Conservation (phyloP, 2,797 vertebrate species). For the Hydrolagus colliei region DNA sequence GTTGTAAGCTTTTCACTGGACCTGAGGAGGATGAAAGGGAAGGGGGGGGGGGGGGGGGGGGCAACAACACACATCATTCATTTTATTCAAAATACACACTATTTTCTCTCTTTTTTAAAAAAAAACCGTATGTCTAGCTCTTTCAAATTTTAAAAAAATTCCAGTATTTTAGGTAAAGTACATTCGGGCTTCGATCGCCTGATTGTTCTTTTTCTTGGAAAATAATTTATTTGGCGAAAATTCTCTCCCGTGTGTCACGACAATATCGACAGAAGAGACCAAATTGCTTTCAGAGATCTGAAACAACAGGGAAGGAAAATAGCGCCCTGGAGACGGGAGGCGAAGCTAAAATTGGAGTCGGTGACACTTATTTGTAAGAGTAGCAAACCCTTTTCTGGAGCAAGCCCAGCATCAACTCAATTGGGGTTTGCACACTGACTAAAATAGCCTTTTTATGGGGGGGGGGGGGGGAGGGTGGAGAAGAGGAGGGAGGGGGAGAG, state of each 20-base stretch:
- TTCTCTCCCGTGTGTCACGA: background rate
- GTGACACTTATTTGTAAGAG: background rate
- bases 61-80: no score
- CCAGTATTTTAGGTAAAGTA: background rate
- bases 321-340: background rate
- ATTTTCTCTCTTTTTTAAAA: no score
- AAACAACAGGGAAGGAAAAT: background rate
- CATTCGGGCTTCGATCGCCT: background rate
- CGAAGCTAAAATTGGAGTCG: background rate
- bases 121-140: no score
- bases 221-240: background rate
- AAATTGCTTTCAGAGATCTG: background rate
- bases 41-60: no score
- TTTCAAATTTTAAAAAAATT: background rate
- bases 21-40: no score
- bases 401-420: background rate
- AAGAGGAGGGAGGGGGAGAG: no score
- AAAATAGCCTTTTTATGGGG: background rate
- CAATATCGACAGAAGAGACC: background rate
- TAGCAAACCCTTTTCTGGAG: background rate
- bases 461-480: no score
- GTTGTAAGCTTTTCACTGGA: no score
- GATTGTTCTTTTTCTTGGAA: no score
- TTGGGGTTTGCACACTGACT: constrained; percentile 6
- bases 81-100: no score